These are phyloP conservation scores for Platalea minor DNA, from an alignment of 2,797 vertebrate genomes.

Conservation along the genomic window DNA sequence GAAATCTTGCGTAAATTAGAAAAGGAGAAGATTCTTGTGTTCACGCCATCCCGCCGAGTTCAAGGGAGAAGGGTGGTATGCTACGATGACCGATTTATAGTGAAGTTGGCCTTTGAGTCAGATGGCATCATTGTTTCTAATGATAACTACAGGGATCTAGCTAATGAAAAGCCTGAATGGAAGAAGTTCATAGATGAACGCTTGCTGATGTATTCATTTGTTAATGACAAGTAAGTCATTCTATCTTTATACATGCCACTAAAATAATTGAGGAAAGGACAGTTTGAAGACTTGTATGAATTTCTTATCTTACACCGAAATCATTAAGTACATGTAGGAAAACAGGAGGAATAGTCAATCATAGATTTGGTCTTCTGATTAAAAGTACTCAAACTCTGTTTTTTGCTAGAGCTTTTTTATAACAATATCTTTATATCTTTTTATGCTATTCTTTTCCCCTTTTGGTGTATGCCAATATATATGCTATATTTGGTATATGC, in stretches of 20 bases:
- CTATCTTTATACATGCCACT: background rate
- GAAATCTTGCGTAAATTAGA: conserved; percentile 91
- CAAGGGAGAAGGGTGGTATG: conserved; percentile 95
- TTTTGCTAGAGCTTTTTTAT: background rate
- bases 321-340: background rate
- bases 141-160: conserved; percentile 96
- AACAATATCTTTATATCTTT: background rate
- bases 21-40: conserved; percentile 95
- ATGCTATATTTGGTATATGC: background rate
- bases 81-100: conserved; percentile 96
- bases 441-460: background rate
- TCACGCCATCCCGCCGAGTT: conserved; percentile 94
- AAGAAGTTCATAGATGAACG: conserved; percentile 98
- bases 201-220: conserved; percentile 98
- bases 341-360: background rate
- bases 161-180: conserved; percentile 97
- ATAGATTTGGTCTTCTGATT: background rate
- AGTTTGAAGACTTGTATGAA: background rate
- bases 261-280: background rate
- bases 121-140: conserved; percentile 98
- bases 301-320: background rate
- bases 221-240: conserved; percentile 95
- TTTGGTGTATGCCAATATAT: background rate
- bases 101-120: conserved; percentile 94
- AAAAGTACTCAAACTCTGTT: background rate